These are phyloP conservation scores for Protodeltote pygarga DNA, from an alignment of 2,888 invertebrate genomes.

Conservation along the genomic window DNA sequence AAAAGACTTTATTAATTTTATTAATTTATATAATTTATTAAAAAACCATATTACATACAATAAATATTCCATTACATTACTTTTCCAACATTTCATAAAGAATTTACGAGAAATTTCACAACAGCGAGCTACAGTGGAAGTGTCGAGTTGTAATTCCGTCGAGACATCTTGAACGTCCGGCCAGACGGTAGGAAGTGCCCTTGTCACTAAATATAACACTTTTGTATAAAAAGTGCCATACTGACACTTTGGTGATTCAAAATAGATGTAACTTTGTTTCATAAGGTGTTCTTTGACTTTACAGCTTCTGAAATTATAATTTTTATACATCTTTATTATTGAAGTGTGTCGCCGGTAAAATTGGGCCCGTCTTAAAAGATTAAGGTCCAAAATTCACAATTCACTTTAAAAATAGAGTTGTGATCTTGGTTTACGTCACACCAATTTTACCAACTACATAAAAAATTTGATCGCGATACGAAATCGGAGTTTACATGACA, in stretches of 20 bases:
- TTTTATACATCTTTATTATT: too few species aligned
- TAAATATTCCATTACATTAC: constrained; percentile 17
- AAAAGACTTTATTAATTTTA: too few species aligned
- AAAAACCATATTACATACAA: not conserved
- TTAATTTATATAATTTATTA: too few species aligned
- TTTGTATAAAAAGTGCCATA: constrained; percentile 13
- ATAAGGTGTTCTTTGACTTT: not conserved
- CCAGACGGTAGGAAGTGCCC: constrained; percentile 31
- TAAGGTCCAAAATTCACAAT: too few species aligned
- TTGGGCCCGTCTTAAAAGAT: too few species aligned
- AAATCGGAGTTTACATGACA: too few species aligned
- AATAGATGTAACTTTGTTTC: not conserved
- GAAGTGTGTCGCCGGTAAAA: too few species aligned
- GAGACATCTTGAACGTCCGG: constrained; percentile 35
- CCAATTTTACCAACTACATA: too few species aligned
- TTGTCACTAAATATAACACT: constrained; percentile 22
- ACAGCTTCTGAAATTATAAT: too few species aligned
- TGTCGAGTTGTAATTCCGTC: constrained; percentile 31
- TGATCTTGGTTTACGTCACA: too few species aligned
- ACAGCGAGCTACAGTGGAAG: constrained; percentile 20
- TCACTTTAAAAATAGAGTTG: too few species aligned
- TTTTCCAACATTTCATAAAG: constrained; percentile 12
- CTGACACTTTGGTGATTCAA: constrained; percentile 6
- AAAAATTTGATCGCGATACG: too few species aligned
- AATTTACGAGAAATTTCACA: constrained; percentile 28